Conservation (phyloP, 2,797 vertebrate genomes). For the Sebastes wilsoni region DNA sequence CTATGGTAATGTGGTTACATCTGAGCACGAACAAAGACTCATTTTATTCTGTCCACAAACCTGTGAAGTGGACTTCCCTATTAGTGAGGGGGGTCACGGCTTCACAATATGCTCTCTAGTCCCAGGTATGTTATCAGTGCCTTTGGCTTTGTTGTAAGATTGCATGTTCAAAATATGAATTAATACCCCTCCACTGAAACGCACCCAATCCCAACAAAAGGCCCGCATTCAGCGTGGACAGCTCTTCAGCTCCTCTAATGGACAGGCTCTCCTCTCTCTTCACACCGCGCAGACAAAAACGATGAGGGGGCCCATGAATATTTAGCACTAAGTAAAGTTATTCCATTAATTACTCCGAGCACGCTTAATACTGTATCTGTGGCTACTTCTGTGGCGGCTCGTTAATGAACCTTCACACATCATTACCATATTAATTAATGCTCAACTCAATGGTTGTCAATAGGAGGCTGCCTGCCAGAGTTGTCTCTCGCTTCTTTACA, state of each 20-base stretch:
- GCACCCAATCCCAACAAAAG: constrained; percentile 76
- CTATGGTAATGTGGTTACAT: constrained; percentile 60
- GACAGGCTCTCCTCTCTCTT: constrained; percentile 81
- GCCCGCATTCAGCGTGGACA: constrained; percentile 70
- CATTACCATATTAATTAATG: constrained; percentile 86
- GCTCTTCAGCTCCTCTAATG: constrained; percentile 86
- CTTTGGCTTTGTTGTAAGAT: constrained; percentile 77
- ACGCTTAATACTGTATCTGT: constrained; percentile 78
- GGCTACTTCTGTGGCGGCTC: constrained; percentile 77
- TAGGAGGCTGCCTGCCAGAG: constrained; percentile 71
- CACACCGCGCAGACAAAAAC: constrained; percentile 70
- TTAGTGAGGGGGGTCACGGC: constrained; percentile 65
- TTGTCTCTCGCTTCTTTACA: constrained; percentile 55
- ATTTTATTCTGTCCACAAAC: constrained; percentile 68
- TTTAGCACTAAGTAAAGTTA: constrained; percentile 85
- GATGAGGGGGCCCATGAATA: constrained; percentile 83
- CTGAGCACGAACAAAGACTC: constrained; percentile 63
- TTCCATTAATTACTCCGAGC: constrained; percentile 85
- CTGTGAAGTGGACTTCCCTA: constrained; percentile 73
- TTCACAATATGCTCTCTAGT: constrained; percentile 67
- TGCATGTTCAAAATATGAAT: constrained; percentile 79
- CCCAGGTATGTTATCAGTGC: constrained; percentile 71
- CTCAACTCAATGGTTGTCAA: constrained; percentile 76
- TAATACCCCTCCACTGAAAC: constrained; percentile 80
- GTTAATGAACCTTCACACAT: constrained; percentile 82